Percentiles rank a stretch among this genome's conserved stretches.
These are phyloP conservation scores for Ormyrus pomaceus DNA, from an alignment of 2,888 invertebrate species.

Conservation along the genomic window DNA sequence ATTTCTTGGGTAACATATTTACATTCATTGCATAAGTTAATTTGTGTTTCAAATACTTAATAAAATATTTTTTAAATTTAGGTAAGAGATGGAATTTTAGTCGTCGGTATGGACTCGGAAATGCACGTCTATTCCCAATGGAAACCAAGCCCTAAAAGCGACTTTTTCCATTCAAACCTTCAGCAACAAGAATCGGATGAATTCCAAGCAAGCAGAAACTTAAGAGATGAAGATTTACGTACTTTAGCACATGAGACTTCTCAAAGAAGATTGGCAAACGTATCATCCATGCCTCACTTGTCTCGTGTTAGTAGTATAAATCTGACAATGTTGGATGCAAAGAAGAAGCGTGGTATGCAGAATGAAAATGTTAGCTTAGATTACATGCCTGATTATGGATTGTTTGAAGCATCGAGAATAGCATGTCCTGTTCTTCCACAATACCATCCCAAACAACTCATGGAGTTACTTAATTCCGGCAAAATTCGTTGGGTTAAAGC, in stretches of 20 bases:
- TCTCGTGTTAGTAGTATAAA: conserved; percentile 91
- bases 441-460: conserved; percentile 98
- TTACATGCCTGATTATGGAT: conserved; percentile 94
- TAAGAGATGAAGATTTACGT: conserved; percentile 83
- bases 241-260: conserved; percentile 82
- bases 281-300: conserved; percentile 87
- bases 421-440: conserved; percentile 99
- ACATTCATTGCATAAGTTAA: too few relatives aligned
- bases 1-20: conserved; percentile 88
- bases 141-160: conserved; percentile 83
- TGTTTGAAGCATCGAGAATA: conserved; percentile 97
- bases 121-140: conserved; percentile 99
- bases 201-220: conserved; percentile 83
- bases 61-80: conserved; percentile 1
- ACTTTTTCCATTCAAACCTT: conserved; percentile 70
- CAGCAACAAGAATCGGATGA: conserved; percentile 82
- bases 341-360: conserved; percentile 79
- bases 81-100: conserved; percentile 95
- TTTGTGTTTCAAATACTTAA: not conserved
- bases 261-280: conserved; percentile 82
- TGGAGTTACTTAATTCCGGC: conserved; percentile 98
- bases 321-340: conserved; percentile 86
- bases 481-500: conserved; percentile 99
- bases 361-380: conserved; percentile 78
- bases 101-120: conserved; percentile 99